Conservation (phyloP, 2,113 vertebrate genomes). For the Ictalurus furcatus region DNA sequence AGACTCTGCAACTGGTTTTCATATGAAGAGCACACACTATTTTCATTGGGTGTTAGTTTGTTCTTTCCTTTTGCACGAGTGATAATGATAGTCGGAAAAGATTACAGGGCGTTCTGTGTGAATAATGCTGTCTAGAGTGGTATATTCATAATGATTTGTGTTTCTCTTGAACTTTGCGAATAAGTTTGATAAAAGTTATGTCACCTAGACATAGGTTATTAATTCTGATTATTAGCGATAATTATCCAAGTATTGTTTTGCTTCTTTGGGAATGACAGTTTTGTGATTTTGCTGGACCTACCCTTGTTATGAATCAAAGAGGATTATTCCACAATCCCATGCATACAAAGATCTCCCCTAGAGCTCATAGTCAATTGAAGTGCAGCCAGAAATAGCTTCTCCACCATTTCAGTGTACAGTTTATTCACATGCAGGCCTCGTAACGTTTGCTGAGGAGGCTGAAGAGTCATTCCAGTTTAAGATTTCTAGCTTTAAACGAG, state of each 20-base stretch:
- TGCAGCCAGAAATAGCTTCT: slow-evolving; percentile 38
- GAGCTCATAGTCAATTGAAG: slow-evolving; percentile 56
- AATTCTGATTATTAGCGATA: neutral
- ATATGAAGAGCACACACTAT: neutral
- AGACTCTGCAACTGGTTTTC: neutral
- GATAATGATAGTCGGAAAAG: neutral
- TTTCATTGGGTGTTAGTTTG: neutral
- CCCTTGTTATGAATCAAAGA: slow-evolving; percentile 7
- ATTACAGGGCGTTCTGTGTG: neutral
- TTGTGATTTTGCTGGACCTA: neutral
- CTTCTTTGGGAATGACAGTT: neutral
- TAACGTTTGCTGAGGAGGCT: neutral
- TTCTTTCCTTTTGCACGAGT: neutral
- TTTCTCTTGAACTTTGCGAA: neutral
- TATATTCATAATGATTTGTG: neutral
- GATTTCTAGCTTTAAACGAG: neutral
- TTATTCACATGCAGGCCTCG: neutral
- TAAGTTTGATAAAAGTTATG: neutral
- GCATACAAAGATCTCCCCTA: slow-evolving; percentile 52
- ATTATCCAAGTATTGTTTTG: neutral
- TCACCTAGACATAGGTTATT: neutral
- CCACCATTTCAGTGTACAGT: neutral
- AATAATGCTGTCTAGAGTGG: neutral
- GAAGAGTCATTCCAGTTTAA: neutral
- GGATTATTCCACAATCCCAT: slow-evolving; percentile 41